Base-by-base conservation (phyloP, 2,797 vertebrate genomes). In the Leuciscus waleckii region DNA sequence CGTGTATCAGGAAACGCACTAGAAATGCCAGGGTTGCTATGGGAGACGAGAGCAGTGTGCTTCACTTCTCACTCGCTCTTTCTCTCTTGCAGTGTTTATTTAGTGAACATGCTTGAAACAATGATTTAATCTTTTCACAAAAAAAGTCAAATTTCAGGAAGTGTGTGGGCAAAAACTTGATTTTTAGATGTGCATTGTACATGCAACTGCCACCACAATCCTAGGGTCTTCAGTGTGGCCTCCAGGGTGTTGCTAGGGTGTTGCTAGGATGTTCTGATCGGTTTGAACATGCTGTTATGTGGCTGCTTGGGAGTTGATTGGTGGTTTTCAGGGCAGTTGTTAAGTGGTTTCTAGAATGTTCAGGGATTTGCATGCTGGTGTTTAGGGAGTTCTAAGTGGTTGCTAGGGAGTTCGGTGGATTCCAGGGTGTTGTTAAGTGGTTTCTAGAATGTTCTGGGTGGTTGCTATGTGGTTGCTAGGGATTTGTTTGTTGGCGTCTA, bases 21-120 rank as follows among this genome's bases (percentile, higher is more conserved):
- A 79, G 84, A 86, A 90, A 81, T 65, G 81, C 78, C 65, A 88
- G 39, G 49, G 92, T 93, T 93, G 89, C 91, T 88, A 92, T 88
- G 90, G 91, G 92, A 89, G 85, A 93, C 90, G 16, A 61, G 29
- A 63, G 75, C 79, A 71, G 70, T 78, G 74, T 67, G 79, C 85
- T 87, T 78, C 83, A 87, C 73, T 39, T 67, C 32, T 67, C 26
- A 17, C 61, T 51, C 32, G 68, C 77, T 51, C 41, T 76, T 43
- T 82, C 68, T 67, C 56, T 86, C 82, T 73, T 79, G 65, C 78
- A 32, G 54, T 77, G 58, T 85, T 73, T 74, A 29, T 82, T 23
- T 16, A 69, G 49, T 43, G 29, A 88, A 61, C 65, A 77, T 75
- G 73, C 75, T 74, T 70, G 46, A 71, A 83, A 79, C n/a, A 68